Conservation (phyloP, 2,888 invertebrate genomes). For the Beris morrisii region DNA sequence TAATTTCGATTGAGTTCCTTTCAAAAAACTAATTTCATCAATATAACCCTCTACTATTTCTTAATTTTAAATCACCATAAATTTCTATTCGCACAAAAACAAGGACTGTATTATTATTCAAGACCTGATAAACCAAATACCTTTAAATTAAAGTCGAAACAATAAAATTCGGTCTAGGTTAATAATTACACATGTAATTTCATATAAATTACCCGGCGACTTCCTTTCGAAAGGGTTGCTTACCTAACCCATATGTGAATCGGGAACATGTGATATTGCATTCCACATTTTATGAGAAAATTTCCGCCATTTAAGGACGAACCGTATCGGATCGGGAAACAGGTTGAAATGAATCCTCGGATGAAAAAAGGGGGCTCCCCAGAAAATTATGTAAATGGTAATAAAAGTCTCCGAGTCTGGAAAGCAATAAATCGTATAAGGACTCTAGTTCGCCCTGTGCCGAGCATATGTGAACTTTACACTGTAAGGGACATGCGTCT, state of each 20-base stretch:
- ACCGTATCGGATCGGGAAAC: constrained; percentile 18
- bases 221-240: constrained; percentile 5
- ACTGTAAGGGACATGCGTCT: too few relatives aligned
- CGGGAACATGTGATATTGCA: too few relatives aligned
- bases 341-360: constrained; percentile 10
- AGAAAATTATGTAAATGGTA: constrained; percentile 5
- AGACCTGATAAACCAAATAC: constrained; percentile 5
- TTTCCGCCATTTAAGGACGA: constrained; percentile 23
- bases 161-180: constrained; percentile 26
- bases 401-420: constrained; percentile 11
- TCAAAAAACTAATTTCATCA: too few relatives aligned
- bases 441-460: neutral
- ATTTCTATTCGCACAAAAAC: neutral
- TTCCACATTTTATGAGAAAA: constrained; percentile 7
- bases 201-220: constrained; percentile 22
- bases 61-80: constrained; percentile 7
- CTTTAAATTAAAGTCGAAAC: constrained; percentile 19
- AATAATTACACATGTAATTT: constrained; percentile 32
- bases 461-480: neutral
- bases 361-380: neutral
- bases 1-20: too few relatives aligned
- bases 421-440: constrained; percentile 21
- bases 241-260: too few relatives aligned
- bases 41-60: too few relatives aligned
- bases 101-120: too few relatives aligned